Evolutionary conservation across 1,140 invertebrate genomes (phyloP), one percentile per base, ranked within the genome.

Genomic region (Sinonovacula constricta): DNA sequence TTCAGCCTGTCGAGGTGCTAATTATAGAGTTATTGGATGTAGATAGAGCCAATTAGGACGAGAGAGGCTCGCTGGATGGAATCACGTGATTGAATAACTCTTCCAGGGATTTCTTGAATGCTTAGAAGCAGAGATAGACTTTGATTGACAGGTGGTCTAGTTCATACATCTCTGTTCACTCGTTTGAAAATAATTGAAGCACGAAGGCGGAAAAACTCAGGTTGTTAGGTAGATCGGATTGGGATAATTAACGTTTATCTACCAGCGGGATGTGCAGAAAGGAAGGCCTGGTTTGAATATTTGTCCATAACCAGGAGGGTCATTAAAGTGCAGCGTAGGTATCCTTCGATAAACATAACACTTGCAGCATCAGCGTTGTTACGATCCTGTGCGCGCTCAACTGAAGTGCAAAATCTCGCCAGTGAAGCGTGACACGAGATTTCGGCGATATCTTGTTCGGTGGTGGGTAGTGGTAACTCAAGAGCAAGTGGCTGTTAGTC

Each of bases 11-110:
- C 14, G 26, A 76, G 62, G 72, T 76, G 72, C 22, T 67, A 76
- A 76, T 76, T 76, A 76, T 59, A 67, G 36, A 51, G 63, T 67
- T 76, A 76, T 76, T 45, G 63, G 33, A 24, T 28, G n/a, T 54
- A 67, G 62, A 59, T 76, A 56, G 3, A 18, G 51, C 28, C 34
- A 66, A 76, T 76, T 76, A 67, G 34, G n/a, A n/a, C n/a, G n/a
- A n/a, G 15, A 34, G 31, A 15, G 12, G 33, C 56, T 15, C 63
- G 62, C 28, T 33, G 49, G 7, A 10, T 22, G 14, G 15, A 45
- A 31, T 67, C 39, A 39, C 57, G 3, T 45, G 53, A 36, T 76
- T 76, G 24, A 36, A 31, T 56, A 76, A 76, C 59, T 39, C 53
- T 7, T 24, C 33, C 18, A 39, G 34, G n/a, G 63, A 45, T 10